A percentile compares a stretch with the other conserved stretches of the same genome.
Evolutionary conservation across 1,140 invertebrate species (phyloP).

Genomic region (Panagrolaimus sp.): DNA sequence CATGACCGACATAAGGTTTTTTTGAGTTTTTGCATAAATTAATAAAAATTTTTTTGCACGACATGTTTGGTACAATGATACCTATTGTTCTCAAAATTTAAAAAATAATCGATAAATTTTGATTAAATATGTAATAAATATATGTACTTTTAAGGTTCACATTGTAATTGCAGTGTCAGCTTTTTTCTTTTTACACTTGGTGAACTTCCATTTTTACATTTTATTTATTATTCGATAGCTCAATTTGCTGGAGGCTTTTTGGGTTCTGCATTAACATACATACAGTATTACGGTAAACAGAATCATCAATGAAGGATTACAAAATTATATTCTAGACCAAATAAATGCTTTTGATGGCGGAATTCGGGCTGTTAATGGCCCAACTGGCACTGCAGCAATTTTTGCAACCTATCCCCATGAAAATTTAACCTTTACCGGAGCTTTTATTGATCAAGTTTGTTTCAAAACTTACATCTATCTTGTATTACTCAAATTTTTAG

Average conservation of each 20-base stretch:
- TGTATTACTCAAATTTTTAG: not conserved
- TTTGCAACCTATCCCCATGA: conserved; percentile 66
- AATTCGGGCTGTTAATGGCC: conserved; percentile 50
- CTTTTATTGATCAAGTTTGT: conserved; percentile 65
- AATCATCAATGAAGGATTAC: not conserved
- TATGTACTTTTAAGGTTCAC: conserved; percentile 61
- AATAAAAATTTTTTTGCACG: too few species aligned
- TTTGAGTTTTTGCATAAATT: too few species aligned
- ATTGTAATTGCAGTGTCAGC: conserved; percentile 65
- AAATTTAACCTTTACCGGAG: conserved; percentile 60
- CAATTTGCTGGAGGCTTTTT: conserved; percentile 66
- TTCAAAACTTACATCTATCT: conserved; percentile 57
- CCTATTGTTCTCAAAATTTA: too few species aligned
- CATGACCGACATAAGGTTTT: too few species aligned
- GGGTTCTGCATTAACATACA: conserved; percentile 62
- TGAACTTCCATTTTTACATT: conserved; percentile 52
- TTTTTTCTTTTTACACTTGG: conserved; percentile 63
- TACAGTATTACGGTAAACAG: conserved; percentile 63
- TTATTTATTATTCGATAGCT: conserved; percentile 63
- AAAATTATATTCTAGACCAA: conserved; percentile 46
- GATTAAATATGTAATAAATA: too few species aligned
- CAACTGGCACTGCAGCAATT: conserved; percentile 64
- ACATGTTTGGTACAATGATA: too few species aligned
- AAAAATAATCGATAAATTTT: too few species aligned
- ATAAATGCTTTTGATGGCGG: conserved; percentile 62